These are phyloP conservation scores for Botia almorhae DNA, from an alignment of 2,797 vertebrate species.

Conservation along the genomic window DNA sequence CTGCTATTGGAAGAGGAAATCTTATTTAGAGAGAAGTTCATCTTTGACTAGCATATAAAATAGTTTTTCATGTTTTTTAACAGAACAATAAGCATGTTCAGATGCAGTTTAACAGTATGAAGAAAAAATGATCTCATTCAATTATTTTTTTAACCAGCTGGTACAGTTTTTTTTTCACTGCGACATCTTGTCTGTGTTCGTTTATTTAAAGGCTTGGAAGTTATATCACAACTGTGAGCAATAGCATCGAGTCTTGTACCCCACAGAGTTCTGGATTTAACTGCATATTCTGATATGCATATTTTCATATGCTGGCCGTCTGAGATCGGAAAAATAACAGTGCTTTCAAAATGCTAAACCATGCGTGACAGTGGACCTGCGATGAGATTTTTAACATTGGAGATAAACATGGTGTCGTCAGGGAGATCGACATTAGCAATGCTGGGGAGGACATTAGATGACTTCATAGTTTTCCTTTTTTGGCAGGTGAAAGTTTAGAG, in stretches of 20 bases:
- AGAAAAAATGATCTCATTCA: conserved; percentile 1
- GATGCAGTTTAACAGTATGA: not conserved
- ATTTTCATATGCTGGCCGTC: conserved; percentile 40
- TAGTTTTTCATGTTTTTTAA: not conserved
- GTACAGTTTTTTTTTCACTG: conserved; percentile 7
- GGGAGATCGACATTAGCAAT: conserved; percentile 52
- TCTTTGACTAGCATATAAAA: conserved; percentile 9
- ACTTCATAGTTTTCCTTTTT: conserved; percentile 51
- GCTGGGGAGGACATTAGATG: conserved; percentile 52
- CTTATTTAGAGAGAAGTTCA: not conserved
- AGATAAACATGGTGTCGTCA: conserved; percentile 53
- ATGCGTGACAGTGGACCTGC: conserved; percentile 40
- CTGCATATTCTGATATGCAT: conserved; percentile 39
- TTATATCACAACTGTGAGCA: conserved; percentile 38
- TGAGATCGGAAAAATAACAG: conserved; percentile 42
- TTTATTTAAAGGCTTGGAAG: conserved; percentile 33
- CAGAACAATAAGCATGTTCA: conserved; percentile 7
- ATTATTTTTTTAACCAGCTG: conserved; percentile 5
- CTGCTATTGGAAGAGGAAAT: not conserved
- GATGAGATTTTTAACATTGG: conserved; percentile 53
- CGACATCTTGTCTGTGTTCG: not conserved
- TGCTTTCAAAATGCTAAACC: conserved; percentile 49
- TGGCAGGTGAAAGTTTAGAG: conserved; percentile 46
- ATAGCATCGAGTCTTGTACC: not conserved
- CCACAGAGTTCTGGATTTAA: conserved; percentile 33